These are phyloP conservation scores for Gallinago paraguaiae DNA, from an alignment of 2,113 vertebrate species.

Conservation along the genomic window DNA sequence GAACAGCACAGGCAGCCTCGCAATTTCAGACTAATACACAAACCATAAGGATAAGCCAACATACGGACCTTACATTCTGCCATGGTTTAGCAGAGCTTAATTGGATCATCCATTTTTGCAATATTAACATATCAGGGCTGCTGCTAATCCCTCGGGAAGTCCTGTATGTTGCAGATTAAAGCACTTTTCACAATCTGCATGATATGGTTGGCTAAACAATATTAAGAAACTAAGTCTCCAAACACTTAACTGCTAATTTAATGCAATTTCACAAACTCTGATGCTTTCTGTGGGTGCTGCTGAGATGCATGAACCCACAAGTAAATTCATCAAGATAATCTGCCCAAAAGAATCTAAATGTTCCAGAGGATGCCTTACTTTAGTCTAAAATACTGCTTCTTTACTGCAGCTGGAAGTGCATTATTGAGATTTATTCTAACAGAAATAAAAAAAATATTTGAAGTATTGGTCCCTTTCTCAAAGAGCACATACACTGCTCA, in stretches of 20 bases:
- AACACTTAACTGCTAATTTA: slow-evolving; percentile 24
- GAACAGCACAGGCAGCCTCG: neutral
- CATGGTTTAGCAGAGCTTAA: slow-evolving; percentile 51
- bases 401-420: slow-evolving; percentile 7
- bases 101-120: slow-evolving; percentile 71
- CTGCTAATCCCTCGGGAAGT: slow-evolving; percentile 19
- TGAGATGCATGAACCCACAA: neutral
- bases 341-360: slow-evolving; percentile 6
- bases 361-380: neutral
- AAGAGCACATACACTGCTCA: neutral
- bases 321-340: slow-evolving; percentile 25
- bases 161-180: slow-evolving; percentile 61
- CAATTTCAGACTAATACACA: neutral
- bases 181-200: slow-evolving; percentile 27
- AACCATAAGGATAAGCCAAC: slow-evolving; percentile 32
- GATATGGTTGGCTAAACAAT: slow-evolving; percentile 45
- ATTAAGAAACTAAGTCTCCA: neutral
- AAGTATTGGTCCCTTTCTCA: neutral
- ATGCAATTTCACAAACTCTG: neutral
- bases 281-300: neutral
- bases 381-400: neutral
- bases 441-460: neutral
- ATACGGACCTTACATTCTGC: slow-evolving; percentile 33
- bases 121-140: slow-evolving; percentile 56
- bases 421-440: slow-evolving; percentile 14